Evolutionary conservation across 1,140 invertebrate species (phyloP), one percentile per base, ranked within the genome.

Genomic region (Rhizoglyphus robini): DNA sequence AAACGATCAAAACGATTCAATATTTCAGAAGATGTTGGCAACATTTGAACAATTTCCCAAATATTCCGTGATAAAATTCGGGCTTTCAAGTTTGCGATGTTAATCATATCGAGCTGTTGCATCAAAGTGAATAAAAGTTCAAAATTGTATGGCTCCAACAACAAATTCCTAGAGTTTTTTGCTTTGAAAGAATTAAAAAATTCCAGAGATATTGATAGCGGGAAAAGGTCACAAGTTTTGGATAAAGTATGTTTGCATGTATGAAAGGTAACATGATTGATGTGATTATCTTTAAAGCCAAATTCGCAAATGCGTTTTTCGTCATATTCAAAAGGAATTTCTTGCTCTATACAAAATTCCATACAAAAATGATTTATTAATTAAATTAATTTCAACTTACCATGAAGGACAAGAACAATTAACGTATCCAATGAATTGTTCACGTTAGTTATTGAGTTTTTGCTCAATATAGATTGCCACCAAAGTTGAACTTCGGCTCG

Each of bases 401-500:
- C 18, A 29, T 63, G 15, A 15, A 20, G 30, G 13, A 60, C 58
- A 2, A 60, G 30, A 60, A 29, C 31, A 3, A 60, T 60, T 4
- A 48, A 30, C 13, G 20, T 11, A 25, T 64, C 27, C 13, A 54
- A 54, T 36, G 34, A 11, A 47, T 66, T 62, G 47, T 31, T 32
- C 31, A 41, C n/a, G 20, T 46, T 30, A 27, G 36, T 61, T 57
- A 31, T 25, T n/a, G n/a, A n/a, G n/a, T 15, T 34, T 30, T 65
- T 65, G n/a, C 47, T 58, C 18, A 68, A n/a, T 34, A 64, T 3
- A 15, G 4, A 13, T 38, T 88, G 86, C 86, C 87, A 90, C 89
- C 90, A 94, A 61, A 88, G 84, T n/a, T 88, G 86, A 18, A 94
- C 87, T 80, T 95, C 91, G 0, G 92, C 91, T 65, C 91, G 79